Evolutionary conservation across 2,888 invertebrate species (phyloP), one percentile per base, ranked within the genome.

Genomic region (Coenonympha arcania): DNA sequence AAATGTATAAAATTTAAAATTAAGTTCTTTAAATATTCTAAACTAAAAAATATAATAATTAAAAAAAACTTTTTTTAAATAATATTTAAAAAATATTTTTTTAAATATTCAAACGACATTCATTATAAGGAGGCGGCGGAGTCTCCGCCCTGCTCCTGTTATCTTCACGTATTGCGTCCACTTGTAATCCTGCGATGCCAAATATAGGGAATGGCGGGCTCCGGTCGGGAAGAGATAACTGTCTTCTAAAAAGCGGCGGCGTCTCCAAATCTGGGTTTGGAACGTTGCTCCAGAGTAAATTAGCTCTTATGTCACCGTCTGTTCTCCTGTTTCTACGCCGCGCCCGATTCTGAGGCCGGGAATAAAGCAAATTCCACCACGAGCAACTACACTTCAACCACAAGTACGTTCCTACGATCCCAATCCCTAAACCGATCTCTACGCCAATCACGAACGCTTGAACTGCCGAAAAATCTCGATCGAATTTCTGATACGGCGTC

Each of bases 101-200:
- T 42, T 15, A 44, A 33, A 43, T 43, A 34, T 34, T 44, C 24
- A 26, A 63, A 37, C 78, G 71, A 58, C 80, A 82, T 50, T 86
- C 84, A 43, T 76, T 66, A 55, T 87, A 87, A 0, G 87, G 81
- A 1, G 87, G 87, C 0, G 87, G 87, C 0, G 87, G 87, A 0
- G 87, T 87, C 56, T 87, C 87, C 1, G 60, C 54, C 11, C 5
- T 74, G 58, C 42, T 64, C 11, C 5, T 74, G 58, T 43, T 64
- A 0, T 76, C 77, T 6, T 75, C 34, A 3, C 77, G 63, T 4
- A 83, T 69, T 5, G 79, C 77, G 46, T 81, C 81, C 2, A 69
- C 72, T 16, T 72, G 75, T 19, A 74, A 47, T 4, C 52, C 45
- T 13, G 47, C 48, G 9, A 33, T 52, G 1, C 75, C 74, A 42